These are phyloP conservation scores for Pelobates cultripes DNA, from an alignment of 2,797 vertebrate genomes.

Conservation along the genomic window DNA sequence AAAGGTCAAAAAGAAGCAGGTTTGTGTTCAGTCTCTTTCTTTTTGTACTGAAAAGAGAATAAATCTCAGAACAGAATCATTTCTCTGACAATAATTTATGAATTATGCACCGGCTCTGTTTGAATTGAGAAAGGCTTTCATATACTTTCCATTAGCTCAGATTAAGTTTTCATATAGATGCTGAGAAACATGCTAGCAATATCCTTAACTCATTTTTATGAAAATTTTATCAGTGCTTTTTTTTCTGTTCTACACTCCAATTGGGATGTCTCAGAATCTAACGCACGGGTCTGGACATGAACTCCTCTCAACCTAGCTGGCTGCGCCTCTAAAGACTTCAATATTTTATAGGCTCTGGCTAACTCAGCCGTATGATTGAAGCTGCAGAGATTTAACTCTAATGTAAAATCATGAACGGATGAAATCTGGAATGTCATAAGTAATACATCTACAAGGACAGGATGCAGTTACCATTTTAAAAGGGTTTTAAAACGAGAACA, in stretches of 20 bases:
- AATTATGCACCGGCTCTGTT: slow-evolving; percentile 98
- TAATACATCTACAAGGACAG: slow-evolving; percentile 93
- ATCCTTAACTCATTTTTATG: slow-evolving; percentile 99
- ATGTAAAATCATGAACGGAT: slow-evolving; percentile 99
- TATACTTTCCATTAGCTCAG: slow-evolving; percentile 99
- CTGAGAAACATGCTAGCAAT: slow-evolving; percentile 99
- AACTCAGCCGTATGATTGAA: slow-evolving; percentile 99
- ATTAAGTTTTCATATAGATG: slow-evolving; percentile 99
- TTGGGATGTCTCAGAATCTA: slow-evolving; percentile 98
- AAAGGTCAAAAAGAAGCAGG: slow-evolving; percentile 90
- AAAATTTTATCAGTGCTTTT: slow-evolving; percentile 99
- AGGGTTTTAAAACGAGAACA: slow-evolving; percentile 90
- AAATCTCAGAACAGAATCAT: slow-evolving; percentile 97
- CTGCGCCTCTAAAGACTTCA: slow-evolving; percentile 96
- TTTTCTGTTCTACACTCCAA: slow-evolving; percentile 97
- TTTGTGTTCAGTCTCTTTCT: slow-evolving; percentile 61
- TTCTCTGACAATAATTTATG: slow-evolving; percentile 99
- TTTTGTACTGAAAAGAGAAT: slow-evolving; percentile 86
- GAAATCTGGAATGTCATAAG: slow-evolving; percentile 99
- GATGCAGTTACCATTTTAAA: slow-evolving; percentile 86
- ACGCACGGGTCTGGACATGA: slow-evolving; percentile 99
- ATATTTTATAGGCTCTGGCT: slow-evolving; percentile 98
- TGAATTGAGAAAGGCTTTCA: slow-evolving; percentile 99
- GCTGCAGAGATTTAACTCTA: slow-evolving; percentile 99
- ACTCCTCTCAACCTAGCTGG: slow-evolving; percentile 99